A percentile compares a stretch with the other conserved stretches of the same genome.
Evolutionary conservation across 2,113 vertebrate species (phyloP).

Genomic region (Pterocles gutturalis): DNA sequence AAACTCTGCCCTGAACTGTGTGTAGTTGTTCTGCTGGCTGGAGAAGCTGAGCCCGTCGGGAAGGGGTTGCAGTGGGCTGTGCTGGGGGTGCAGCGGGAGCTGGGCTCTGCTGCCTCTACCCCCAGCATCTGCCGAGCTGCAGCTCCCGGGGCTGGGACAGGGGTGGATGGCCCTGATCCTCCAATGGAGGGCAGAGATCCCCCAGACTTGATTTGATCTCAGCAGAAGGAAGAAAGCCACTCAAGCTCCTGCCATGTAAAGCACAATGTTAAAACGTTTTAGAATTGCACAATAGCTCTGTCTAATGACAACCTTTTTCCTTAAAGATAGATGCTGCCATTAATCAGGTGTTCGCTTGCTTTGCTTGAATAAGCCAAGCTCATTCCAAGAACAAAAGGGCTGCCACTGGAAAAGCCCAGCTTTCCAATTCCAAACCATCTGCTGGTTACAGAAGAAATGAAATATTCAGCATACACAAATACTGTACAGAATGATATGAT

Average conservation of each 20-base stretch:
- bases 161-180: background rate
- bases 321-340: conserved; percentile 11
- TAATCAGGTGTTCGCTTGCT: background rate
- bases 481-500: conserved; percentile 4
- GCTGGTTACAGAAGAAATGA: conserved; percentile 14
- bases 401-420: background rate
- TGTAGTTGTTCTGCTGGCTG: background rate
- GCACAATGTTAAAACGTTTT: background rate
- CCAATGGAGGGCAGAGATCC: background rate
- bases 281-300: background rate
- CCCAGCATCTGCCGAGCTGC: background rate
- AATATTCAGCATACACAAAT: background rate
- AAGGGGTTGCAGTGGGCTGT: background rate
- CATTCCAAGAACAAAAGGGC: conserved; percentile 34
- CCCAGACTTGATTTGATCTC: background rate
- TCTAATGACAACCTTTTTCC: background rate
- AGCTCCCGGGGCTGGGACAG: accelerated
- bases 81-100: background rate
- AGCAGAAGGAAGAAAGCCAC: background rate
- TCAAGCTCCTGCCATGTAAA: background rate
- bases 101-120: background rate
- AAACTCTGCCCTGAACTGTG: accelerated
- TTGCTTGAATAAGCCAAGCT: background rate
- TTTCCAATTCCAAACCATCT: conserved; percentile 10
- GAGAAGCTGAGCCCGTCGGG: background rate